Conservation (phyloP, 2,888 invertebrate genomes). For the Conomelus anceps region DNA sequence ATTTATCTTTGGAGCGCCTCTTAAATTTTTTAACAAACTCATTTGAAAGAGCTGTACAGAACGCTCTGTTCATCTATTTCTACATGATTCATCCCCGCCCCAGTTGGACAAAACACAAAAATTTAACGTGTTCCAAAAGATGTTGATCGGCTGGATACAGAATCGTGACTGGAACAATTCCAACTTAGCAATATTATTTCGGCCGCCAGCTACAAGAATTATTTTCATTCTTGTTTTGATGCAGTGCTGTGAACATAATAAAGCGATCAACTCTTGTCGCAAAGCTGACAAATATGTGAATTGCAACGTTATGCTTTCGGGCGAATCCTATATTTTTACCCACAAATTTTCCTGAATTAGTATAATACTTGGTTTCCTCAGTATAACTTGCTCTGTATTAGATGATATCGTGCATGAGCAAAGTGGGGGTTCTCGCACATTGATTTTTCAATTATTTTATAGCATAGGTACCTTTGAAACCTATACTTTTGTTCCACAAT, state of each 20-base stretch:
- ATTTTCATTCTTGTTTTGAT: not conserved
- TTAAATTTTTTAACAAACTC: not conserved
- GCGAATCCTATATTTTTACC: too few species aligned
- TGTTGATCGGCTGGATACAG: not conserved
- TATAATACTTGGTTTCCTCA: too few species aligned
- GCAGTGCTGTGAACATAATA: not conserved
- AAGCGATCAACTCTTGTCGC: not conserved
- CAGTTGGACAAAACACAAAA: not conserved
- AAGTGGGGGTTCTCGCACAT: too few species aligned
- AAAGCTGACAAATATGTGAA: not conserved
- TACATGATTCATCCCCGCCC: not conserved
- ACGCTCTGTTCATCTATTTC: not conserved
- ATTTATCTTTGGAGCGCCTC: not conserved
- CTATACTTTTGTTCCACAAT: too few species aligned
- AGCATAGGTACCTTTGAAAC: too few species aligned
- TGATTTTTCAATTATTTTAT: too few species aligned
- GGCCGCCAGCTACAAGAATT: not conserved
- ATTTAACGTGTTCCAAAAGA: not conserved
- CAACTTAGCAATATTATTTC: not conserved
- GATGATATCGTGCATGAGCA: too few species aligned
- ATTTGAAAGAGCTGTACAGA: not conserved
- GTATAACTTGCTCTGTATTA: too few species aligned
- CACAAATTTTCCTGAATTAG: too few species aligned
- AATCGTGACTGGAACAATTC: not conserved
- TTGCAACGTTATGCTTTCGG: not conserved